Percentiles rank a stretch among this genome's conserved stretches.
phyloP scores from a whole-genome alignment of 2,888 invertebrate species.

The Cosmopolites sordidus region DNA sequence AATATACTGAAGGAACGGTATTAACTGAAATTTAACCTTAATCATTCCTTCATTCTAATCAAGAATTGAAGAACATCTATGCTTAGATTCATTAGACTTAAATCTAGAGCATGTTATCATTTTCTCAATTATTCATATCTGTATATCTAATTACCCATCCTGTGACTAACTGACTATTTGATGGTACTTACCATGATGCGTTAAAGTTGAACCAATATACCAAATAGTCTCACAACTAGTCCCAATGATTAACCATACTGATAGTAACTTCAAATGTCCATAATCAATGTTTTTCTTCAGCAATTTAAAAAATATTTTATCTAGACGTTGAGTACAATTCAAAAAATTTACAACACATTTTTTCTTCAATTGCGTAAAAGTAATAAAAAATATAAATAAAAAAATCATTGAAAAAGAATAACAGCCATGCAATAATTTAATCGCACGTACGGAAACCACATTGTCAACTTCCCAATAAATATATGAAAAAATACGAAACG shows the following conservation, averaged over 20 bases:
- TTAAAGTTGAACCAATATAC: background rate
- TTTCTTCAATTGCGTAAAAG: constrained; percentile 1
- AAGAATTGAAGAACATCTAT: no score
- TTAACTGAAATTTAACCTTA: no score
- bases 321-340: background rate
- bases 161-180: no score
- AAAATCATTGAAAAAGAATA: constrained; percentile 7
- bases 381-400: background rate
- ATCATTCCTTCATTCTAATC: no score
- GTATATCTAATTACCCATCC: no score
- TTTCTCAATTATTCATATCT: no score
- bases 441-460: background rate
- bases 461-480: constrained; percentile 3
- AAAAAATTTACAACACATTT: background rate
- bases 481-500: background rate
- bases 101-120: no score
- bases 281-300: background rate
- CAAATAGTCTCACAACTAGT: background rate
- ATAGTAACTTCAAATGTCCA: background rate
- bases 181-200: constrained; percentile 2
- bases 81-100: no score
- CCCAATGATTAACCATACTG: background rate
- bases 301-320: background rate
- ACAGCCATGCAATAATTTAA: constrained; percentile 2
- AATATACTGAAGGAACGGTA: no score